Evolutionary conservation across 2,888 invertebrate genomes (phyloP), one percentile per base, ranked within the genome.

Genomic region (Harpalus rufipes): DNA sequence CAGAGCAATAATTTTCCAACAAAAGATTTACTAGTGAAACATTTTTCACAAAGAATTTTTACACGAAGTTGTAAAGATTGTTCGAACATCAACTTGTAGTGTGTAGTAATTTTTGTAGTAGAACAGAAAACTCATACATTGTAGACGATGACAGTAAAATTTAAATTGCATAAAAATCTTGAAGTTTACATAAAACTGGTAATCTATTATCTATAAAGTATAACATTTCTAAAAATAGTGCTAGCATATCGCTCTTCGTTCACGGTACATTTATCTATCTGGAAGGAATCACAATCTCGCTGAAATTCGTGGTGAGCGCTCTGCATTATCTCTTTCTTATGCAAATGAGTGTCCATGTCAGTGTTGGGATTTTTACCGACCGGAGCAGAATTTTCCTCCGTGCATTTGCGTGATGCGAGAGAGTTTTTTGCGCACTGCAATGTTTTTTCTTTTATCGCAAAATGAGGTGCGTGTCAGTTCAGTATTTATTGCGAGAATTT

Each of bases 401-500:
- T 68, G 39, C 39, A 68, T 39, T 68, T 68, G 68, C 68, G 68
- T 68, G 68, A 10, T 68, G 25, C 32, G 39, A 7, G 32, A 25
- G 39, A 68, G 32, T 68, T 68, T 68, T 68, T 68, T 68, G 68
- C 68, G 39, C 14, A 68, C 68, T 68, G 68, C 68, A 68, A 68
- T 68, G 68, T 76, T 76, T 78, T 21, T 56, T 78, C 14, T 25
- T 56, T 78, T 78, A 78, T 78, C 78, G 78, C 78, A 32, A 51
- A 56, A 32, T 56, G 21, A n/a, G 58, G 78, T 51, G 56, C 78
- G 78, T 78, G 78, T 58, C 58, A 51, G 14, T n/a, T 18, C 8
- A 78, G 78, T 78, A 78, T 78, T 78, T 78, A 78, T 78, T 78
- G 56, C 78, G 78, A 58, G 58, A 78, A 78, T 78, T 78, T 78